These are phyloP conservation scores for Dendrocincla fuliginosa DNA, from an alignment of 2,797 vertebrate species.

Conservation along the genomic window DNA sequence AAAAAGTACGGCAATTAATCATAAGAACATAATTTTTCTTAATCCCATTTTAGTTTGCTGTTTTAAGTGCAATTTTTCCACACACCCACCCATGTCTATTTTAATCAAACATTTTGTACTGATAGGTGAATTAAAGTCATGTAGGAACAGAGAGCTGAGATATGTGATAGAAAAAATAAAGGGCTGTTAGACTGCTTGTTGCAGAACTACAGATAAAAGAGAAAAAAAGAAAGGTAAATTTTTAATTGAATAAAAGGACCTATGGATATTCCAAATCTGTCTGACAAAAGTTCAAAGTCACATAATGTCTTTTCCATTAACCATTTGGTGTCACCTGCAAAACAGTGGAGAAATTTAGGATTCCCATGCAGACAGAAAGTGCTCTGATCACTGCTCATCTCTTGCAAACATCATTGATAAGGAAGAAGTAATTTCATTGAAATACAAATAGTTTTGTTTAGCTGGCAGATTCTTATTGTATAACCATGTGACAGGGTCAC, in stretches of 20 bases:
- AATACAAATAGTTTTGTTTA: background rate
- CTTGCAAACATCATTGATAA: background rate
- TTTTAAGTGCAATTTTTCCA: constrained; percentile 29
- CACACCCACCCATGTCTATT: constrained; percentile 43
- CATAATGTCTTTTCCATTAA: background rate
- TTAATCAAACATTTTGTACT: constrained; percentile 43
- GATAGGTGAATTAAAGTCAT: background rate
- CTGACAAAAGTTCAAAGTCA: background rate
- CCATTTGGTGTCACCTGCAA: background rate
- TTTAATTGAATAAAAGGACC: background rate
- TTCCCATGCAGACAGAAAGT: background rate
- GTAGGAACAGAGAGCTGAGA: background rate
- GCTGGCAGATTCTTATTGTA: background rate
- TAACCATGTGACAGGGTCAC: background rate
- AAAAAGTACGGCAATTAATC: constrained; percentile 20
- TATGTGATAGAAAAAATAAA: background rate
- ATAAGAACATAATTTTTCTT: constrained; percentile 13
- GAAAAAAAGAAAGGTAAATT: background rate
- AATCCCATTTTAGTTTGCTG: background rate
- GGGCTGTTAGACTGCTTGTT: background rate
- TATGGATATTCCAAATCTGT: background rate
- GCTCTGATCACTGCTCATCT: background rate
- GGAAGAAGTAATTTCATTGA: background rate
- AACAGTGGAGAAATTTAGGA: background rate
- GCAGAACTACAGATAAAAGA: background rate